phyloP scores from a whole-genome alignment of 35 echinoderm and acorn worm species.

The Lytechinus pictus region DNA sequence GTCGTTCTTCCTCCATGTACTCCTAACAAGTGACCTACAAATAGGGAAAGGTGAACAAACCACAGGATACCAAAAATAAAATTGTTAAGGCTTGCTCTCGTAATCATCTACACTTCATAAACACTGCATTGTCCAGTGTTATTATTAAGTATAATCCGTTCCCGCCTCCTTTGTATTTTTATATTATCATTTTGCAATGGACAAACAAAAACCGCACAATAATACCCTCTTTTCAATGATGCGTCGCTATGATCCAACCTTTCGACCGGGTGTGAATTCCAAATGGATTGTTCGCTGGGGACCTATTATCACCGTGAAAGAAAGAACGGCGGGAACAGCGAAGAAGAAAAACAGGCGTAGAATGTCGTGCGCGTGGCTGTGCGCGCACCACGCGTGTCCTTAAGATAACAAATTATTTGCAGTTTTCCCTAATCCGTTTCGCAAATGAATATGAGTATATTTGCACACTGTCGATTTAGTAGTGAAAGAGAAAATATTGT shows the following conservation, averaged over 20 bases:
- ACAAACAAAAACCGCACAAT: background rate
- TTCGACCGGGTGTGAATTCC: background rate
- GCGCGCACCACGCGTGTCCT: background rate
- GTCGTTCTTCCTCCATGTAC: too few relatives aligned
- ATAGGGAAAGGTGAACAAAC: background rate
- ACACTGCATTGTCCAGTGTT: background rate
- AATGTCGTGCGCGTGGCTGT: background rate
- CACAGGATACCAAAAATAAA: background rate
- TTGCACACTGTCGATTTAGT: background rate
- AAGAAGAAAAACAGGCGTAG: background rate
- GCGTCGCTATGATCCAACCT: background rate
- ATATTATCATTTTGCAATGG: background rate
- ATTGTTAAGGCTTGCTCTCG: background rate
- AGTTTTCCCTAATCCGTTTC: background rate
- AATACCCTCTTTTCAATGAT: background rate
- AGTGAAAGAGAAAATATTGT: background rate
- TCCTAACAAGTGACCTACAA: too few relatives aligned
- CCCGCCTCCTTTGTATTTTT: background rate
- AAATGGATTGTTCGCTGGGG: background rate
- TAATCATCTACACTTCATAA: conserved; percentile 1
- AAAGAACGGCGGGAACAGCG: background rate
- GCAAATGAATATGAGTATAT: conserved; percentile 25
- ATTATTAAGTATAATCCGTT: background rate
- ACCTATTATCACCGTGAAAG: background rate
- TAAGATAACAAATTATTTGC: background rate